Conservation (phyloP, 2,113 vertebrate species). For the Campylomormyrus tamandua region DNA sequence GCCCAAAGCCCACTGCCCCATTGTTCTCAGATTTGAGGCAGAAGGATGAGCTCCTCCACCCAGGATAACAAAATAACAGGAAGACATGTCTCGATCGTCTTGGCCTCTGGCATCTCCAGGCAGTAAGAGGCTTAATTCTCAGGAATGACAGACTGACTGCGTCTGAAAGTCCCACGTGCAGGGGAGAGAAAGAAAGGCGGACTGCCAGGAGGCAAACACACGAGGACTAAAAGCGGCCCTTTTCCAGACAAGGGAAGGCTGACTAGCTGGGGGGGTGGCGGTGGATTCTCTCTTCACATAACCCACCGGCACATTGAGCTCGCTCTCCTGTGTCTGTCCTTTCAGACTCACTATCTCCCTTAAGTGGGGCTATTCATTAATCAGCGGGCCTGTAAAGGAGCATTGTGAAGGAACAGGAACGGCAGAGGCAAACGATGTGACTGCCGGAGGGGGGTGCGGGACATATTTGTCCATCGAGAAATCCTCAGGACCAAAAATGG, state of each 20-base stretch:
- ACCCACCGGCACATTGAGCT: conserved; percentile 31
- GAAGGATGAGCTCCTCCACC: neutral
- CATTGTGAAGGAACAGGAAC: conserved; percentile 36
- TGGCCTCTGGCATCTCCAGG: neutral
- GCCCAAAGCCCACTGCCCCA: neutral
- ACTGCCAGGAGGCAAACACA: conserved; percentile 21
- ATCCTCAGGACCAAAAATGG: neutral
- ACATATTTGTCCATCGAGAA: neutral
- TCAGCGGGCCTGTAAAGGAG: conserved; percentile 43
- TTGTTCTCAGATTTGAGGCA: neutral
- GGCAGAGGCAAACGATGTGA: neutral
- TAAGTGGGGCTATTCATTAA: conserved; percentile 58
- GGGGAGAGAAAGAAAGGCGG: conserved; percentile 20
- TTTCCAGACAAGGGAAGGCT: neutral
- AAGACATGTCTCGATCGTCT: neutral
- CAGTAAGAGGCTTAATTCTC: conserved; percentile 23
- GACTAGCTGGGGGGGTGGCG: neutral
- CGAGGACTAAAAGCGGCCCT: neutral
- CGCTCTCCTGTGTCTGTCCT: conserved; percentile 43
- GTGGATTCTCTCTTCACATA: conserved; percentile 39
- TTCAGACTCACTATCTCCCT: conserved; percentile 53
- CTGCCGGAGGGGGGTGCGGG: neutral
- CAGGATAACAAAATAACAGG: neutral
- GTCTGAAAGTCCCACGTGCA: neutral
- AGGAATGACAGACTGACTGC: conserved; percentile 1